Percentiles rank a stretch among this genome's conserved stretches.
phyloP scores from a whole-genome alignment of 2,113 vertebrate genomes.

The Callorhinus ursinus region DNA sequence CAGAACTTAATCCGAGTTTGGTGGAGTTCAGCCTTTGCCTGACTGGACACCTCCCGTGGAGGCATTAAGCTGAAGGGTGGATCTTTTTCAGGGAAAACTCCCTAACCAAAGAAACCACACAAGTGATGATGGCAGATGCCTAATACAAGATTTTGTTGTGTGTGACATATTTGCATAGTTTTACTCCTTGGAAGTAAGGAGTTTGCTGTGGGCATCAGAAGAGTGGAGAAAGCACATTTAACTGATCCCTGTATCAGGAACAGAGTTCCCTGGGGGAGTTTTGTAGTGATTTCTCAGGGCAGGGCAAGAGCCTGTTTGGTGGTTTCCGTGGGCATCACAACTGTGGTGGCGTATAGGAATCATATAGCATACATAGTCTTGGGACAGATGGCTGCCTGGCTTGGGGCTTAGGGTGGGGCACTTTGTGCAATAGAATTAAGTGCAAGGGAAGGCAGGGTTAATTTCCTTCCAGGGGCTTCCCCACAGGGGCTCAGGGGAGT shows the following conservation, averaged over 20 bases:
- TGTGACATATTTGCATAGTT: background rate
- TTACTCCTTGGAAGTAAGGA: background rate
- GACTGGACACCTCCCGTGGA: background rate
- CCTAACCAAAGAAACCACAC: background rate
- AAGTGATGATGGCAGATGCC: background rate
- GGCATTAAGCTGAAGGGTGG: no score
- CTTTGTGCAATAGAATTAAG: background rate
- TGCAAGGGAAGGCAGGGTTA: background rate
- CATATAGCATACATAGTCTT: background rate
- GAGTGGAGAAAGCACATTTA: background rate
- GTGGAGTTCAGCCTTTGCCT: background rate
- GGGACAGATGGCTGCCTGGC: background rate
- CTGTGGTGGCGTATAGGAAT: background rate
- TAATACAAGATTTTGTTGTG: background rate
- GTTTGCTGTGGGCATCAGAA: background rate
- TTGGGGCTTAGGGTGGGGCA: background rate
- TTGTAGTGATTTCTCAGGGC: background rate
- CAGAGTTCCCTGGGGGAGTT: background rate
- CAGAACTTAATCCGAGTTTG: background rate
- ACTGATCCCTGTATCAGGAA: background rate
- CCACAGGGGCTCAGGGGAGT: background rate
- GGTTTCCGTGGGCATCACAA: background rate
- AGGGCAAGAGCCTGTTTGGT: background rate
- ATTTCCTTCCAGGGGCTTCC: background rate
- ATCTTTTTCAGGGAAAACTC: background rate